Percentiles rank a stretch among this genome's conserved stretches.
Evolutionary conservation across 2,888 invertebrate genomes (phyloP).

Genomic region (Pinctada fucata): DNA sequence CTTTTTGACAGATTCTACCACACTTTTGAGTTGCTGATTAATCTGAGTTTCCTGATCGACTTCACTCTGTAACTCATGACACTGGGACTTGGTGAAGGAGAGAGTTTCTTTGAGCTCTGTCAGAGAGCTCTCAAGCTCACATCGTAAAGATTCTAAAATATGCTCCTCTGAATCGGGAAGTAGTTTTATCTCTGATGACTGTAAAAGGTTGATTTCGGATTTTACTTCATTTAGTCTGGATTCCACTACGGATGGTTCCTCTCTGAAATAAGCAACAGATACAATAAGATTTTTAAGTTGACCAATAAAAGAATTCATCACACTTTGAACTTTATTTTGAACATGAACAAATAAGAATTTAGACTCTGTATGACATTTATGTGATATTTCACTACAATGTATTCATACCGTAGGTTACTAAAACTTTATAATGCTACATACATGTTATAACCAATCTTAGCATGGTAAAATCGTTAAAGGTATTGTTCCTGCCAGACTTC

Average conservation of each 20-base stretch:
- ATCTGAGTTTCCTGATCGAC: conserved; percentile 25
- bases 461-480: too few species aligned
- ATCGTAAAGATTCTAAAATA: neutral
- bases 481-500: too few species aligned
- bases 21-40: conserved; percentile 20
- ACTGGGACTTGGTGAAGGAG: conserved; percentile 25
- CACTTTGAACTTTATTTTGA: too few species aligned
- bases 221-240: neutral
- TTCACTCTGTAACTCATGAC: conserved; percentile 26
- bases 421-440: too few species aligned
- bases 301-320: too few species aligned
- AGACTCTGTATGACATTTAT: too few species aligned
- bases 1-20: conserved; percentile 15
- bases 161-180: neutral
- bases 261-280: neutral
- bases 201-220: neutral
- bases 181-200: neutral
- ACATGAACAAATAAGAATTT: too few species aligned
- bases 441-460: too few species aligned
- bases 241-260: neutral
- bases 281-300: too few species aligned
- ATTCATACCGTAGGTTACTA: too few species aligned
- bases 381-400: too few species aligned
- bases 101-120: conserved; percentile 31
- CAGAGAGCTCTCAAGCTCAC: conserved; percentile 32